phyloP scores from a whole-genome alignment of 2,113 vertebrate species.

The Aldabrachelys gigantea region DNA sequence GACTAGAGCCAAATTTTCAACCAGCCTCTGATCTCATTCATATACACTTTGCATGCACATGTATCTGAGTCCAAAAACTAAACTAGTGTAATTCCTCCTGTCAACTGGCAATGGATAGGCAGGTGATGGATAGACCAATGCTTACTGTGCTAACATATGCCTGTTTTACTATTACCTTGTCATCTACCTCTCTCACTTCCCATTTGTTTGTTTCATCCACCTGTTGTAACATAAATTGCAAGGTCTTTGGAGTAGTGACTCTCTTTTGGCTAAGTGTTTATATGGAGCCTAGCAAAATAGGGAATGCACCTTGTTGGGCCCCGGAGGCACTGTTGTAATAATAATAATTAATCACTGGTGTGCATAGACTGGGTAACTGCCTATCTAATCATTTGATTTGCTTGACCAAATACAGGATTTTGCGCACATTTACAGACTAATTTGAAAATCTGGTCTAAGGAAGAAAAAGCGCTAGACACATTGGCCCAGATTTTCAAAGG shows the following conservation, averaged over 20 bases:
- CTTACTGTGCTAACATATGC: no score
- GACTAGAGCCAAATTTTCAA: no score
- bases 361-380: constrained; percentile 25
- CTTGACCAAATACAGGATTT: constrained; percentile 14
- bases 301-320: constrained; percentile 25
- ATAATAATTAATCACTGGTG: background rate
- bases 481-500: constrained; percentile 31
- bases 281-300: background rate
- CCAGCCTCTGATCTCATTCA: no score
- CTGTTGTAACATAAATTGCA: background rate
- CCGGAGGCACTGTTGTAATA: constrained; percentile 12
- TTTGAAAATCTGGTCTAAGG: constrained; percentile 12
- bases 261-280: constrained; percentile 36
- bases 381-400: constrained; percentile 37
- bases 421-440: background rate
- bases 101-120: no score
- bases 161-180: background rate
- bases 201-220: background rate
- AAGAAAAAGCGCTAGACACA: background rate
- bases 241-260: background rate
- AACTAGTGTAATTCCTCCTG: no score
- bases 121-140: no score
- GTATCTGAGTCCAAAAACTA: no score
- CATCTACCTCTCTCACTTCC: background rate
- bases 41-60: no score